Conservation (phyloP, 2,888 invertebrate species). For the Hofmannophila pseudospretella region DNA sequence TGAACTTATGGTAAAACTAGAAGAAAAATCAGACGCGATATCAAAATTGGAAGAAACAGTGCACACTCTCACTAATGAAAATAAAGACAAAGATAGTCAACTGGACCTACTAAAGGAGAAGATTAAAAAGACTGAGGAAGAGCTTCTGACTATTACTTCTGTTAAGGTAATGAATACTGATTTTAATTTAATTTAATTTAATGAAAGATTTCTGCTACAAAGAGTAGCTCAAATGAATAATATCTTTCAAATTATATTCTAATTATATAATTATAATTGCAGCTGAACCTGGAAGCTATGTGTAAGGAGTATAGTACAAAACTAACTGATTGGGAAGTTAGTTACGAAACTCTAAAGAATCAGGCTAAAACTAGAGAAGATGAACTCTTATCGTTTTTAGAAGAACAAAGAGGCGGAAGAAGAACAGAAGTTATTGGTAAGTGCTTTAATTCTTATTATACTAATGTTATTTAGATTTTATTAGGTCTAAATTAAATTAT, state of each 20-base stretch:
- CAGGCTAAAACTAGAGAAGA: constrained; percentile 74
- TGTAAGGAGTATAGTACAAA: constrained; percentile 43
- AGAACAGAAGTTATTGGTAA: constrained; percentile 37
- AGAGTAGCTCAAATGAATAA: too few species aligned
- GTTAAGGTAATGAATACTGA: constrained; percentile 30
- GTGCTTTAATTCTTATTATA: too few species aligned
- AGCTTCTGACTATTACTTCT: constrained; percentile 26
- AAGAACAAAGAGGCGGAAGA: constrained; percentile 41
- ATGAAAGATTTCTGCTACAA: too few species aligned
- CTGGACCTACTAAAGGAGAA: constrained; percentile 38
- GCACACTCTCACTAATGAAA: constrained; percentile 26
- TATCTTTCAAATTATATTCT: too few species aligned
- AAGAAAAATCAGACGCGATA: constrained; percentile 41
- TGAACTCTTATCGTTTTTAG: constrained; percentile 68
- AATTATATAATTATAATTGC: constrained; percentile 11
- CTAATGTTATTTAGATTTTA: too few species aligned
- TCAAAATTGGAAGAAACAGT: constrained; percentile 48
- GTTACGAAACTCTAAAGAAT: constrained; percentile 67
- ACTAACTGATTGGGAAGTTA: constrained; percentile 69
- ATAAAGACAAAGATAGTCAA: constrained; percentile 46
- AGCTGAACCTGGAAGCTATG: constrained; percentile 44
- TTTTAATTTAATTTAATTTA: too few species aligned
- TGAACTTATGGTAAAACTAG: constrained; percentile 64
- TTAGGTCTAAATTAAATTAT: too few species aligned
- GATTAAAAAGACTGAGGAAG: constrained; percentile 34